These are phyloP conservation scores for Elanoides forficatus DNA, from an alignment of 2,113 vertebrate species.

Conservation along the genomic window DNA sequence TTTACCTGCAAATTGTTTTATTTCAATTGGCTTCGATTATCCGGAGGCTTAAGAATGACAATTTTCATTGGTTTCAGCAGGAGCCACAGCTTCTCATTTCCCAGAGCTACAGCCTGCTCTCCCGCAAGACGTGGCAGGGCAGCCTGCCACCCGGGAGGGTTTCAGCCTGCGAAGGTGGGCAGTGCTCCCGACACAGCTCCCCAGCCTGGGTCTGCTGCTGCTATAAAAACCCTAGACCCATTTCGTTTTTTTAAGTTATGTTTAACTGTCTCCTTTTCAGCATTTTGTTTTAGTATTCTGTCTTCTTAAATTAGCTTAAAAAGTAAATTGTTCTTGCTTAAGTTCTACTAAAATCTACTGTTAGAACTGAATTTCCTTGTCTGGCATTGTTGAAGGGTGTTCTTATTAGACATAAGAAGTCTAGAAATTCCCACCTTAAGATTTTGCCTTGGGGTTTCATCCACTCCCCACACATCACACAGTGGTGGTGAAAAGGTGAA, in stretches of 20 bases:
- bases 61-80: not conserved
- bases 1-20: not conserved
- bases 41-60: not conserved
- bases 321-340: not conserved
- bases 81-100: not conserved
- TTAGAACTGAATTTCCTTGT: not conserved
- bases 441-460: not conserved
- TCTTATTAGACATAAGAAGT: not conserved
- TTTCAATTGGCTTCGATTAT: not conserved
- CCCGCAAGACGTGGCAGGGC: accelerated
- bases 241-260: not conserved
- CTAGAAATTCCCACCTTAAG: not conserved
- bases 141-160: not conserved
- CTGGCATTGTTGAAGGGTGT: not conserved
- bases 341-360: not conserved
- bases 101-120: not conserved
- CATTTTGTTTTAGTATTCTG: not conserved
- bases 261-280: not conserved
- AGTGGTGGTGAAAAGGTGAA: not conserved
- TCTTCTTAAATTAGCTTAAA: not conserved
- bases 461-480: accelerated
- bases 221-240: not conserved
- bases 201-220: not conserved
- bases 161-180: not conserved
- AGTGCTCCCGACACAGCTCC: not conserved